Conservation (phyloP, 2,888 invertebrate species). For the Cyrtodaria siliqua region DNA sequence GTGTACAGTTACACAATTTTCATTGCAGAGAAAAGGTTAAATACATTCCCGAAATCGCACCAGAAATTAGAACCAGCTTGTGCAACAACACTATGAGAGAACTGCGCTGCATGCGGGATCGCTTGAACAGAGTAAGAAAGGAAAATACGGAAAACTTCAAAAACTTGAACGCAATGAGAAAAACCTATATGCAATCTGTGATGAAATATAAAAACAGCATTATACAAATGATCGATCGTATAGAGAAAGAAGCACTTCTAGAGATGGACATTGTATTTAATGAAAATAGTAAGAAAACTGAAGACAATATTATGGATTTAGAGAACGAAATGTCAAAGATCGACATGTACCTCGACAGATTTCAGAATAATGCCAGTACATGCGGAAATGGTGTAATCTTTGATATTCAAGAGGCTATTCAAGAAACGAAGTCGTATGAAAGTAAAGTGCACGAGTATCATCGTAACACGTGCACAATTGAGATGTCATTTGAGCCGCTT, state of each 20-base stretch:
- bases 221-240: conserved; percentile 37
- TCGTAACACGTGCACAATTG: conserved; percentile 20
- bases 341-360: conserved; percentile 15
- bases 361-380: conserved; percentile 18
- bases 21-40: conserved; percentile 60
- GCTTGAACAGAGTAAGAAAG: conserved; percentile 45
- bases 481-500: conserved; percentile 38
- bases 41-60: conserved; percentile 61
- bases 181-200: conserved; percentile 37
- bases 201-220: conserved; percentile 49
- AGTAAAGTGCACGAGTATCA: conserved; percentile 36
- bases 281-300: conserved; percentile 27
- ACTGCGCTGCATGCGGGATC: conserved; percentile 36
- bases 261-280: conserved; percentile 49
- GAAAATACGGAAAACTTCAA: conserved; percentile 33
- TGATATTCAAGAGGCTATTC: conserved; percentile 42
- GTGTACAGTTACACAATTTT: conserved; percentile 57
- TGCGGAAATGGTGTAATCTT: conserved; percentile 27
- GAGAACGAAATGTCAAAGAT: conserved; percentile 35
- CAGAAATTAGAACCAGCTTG: conserved; percentile 34
- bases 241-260: conserved; percentile 54
- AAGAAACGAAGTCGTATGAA: conserved; percentile 24
- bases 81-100: conserved; percentile 43
- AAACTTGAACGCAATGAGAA: conserved; percentile 34
- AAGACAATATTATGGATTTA: conserved; percentile 33